These are phyloP conservation scores for Scaptomyza tumidula DNA, from an alignment of 2,888 invertebrate genomes.

Conservation along the genomic window DNA sequence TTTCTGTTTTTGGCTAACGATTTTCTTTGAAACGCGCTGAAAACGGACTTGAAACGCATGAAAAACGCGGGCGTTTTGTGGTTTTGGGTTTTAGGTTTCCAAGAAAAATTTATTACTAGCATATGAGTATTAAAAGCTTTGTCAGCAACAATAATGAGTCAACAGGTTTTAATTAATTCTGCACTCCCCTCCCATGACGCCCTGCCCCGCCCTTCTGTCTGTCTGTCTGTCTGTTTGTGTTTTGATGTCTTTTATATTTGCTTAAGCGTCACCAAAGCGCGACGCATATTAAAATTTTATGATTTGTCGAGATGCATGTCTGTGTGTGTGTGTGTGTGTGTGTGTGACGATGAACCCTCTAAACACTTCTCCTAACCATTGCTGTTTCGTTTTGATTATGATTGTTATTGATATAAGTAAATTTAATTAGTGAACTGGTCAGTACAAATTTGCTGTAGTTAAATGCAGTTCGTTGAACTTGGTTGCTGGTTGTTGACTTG, in stretches of 20 bases:
- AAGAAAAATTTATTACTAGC: neutral
- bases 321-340: slow-evolving; percentile 32
- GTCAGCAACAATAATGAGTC: slow-evolving; percentile 9
- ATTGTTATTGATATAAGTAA: slow-evolving; percentile 44
- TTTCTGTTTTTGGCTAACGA: slow-evolving; percentile 20
- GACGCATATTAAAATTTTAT: slow-evolving; percentile 49
- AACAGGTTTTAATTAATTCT: slow-evolving; percentile 50
- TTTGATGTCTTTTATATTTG: slow-evolving; percentile 23
- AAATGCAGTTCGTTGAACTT: slow-evolving; percentile 63
- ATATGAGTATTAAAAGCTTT: slow-evolving; percentile 1
- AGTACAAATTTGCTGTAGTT: slow-evolving; percentile 29
- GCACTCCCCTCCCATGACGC: neutral
- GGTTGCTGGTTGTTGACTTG: slow-evolving; percentile 45
- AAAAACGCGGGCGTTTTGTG: slow-evolving; percentile 1
- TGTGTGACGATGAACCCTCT: slow-evolving; percentile 22
- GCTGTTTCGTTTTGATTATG: slow-evolving; percentile 6
- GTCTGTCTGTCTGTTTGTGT: neutral
- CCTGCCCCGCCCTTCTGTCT: neutral
- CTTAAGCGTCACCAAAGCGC: slow-evolving; percentile 8
- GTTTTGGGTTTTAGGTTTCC: neutral
- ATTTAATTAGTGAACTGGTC: slow-evolving; percentile 66
- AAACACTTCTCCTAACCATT: slow-evolving; percentile 11
- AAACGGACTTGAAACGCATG: slow-evolving; percentile 37
- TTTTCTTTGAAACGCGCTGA: slow-evolving; percentile 15
- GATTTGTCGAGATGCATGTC: slow-evolving; percentile 40